Percentiles rank a stretch among this genome's conserved stretches.
Conservation (phyloP, 2,113 vertebrate species). For the Scartelaos histophorus region DNA sequence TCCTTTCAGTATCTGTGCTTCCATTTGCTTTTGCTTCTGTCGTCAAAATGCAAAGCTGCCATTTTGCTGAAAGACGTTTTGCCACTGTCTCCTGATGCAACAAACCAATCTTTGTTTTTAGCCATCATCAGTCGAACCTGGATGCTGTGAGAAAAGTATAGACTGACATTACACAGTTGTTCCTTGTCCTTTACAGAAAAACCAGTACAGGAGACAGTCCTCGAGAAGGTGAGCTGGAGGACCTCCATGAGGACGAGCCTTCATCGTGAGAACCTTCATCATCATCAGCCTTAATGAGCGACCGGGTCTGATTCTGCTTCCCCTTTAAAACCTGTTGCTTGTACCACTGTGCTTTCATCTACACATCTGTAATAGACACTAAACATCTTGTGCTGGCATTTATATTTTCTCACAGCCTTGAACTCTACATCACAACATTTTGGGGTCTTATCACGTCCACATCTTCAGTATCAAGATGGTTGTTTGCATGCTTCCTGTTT, state of each 20-base stretch:
- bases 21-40: conserved; percentile 26
- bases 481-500: conserved; percentile 11
- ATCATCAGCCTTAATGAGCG: conserved; percentile 56
- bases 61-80: neutral
- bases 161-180: neutral
- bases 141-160: neutral
- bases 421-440: neutral
- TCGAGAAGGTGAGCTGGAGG: conserved; percentile 78
- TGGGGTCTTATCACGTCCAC: neutral
- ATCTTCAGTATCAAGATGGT: neutral
- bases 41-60: conserved; percentile 18
- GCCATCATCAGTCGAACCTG: neutral
- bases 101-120: conserved; percentile 17
- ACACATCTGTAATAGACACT: neutral
- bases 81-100: conserved; percentile 27
- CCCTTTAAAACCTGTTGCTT: conserved; percentile 8
- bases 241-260: conserved; percentile 78
- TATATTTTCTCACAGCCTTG: conserved; percentile 4
- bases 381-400: conserved; percentile 1
- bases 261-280: conserved; percentile 60
- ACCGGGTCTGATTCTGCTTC: conserved; percentile 4
- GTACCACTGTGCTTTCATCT: conserved; percentile 2
- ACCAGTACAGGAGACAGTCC: conserved; percentile 75
- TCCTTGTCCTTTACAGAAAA: conserved; percentile 63
- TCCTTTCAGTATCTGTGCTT: conserved; percentile 27